Evolutionary conservation across 2,113 vertebrate species (phyloP).

Genomic region (Microtus pennsylvanicus): DNA sequence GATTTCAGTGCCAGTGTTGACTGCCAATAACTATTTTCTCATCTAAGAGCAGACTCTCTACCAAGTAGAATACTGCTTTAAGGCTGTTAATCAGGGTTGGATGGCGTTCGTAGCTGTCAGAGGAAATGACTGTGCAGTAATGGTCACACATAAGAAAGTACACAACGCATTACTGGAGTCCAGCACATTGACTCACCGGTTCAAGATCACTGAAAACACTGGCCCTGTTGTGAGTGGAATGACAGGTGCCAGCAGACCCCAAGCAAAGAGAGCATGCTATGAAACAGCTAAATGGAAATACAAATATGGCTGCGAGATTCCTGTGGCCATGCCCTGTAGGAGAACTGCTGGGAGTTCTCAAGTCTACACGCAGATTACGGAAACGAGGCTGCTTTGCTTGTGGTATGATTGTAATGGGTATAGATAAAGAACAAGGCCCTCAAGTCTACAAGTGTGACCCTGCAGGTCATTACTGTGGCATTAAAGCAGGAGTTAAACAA

Average conservation of each 20-base stretch:
- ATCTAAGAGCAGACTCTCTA: constrained; percentile 94
- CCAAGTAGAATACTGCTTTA: constrained; percentile 95
- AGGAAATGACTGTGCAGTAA: constrained; percentile 94
- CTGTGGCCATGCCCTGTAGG: constrained; percentile 83
- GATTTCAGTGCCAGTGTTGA: constrained; percentile 96
- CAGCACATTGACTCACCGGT: not conserved
- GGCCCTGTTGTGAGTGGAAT: constrained; percentile 95
- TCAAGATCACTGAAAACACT: constrained; percentile 87
- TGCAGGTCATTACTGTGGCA: not conserved
- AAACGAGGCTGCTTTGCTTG: not conserved
- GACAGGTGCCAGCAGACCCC: constrained; percentile 88
- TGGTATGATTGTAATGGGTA: not conserved
- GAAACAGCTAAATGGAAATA: not conserved
- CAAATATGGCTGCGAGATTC: constrained; percentile 53
- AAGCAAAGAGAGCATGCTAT: constrained; percentile 93
- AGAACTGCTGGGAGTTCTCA: constrained; percentile 86
- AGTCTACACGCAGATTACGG: not conserved
- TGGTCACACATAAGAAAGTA: constrained; percentile 96
- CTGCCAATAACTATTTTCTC: constrained; percentile 96
- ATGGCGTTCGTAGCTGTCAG: constrained; percentile 94
- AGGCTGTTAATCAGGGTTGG: constrained; percentile 96
- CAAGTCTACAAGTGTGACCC: not conserved
- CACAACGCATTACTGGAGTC: constrained; percentile 94
- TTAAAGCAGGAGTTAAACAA: not conserved
- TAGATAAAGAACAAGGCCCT: not conserved